Conservation (phyloP, 2,797 vertebrate species). For the Macropus fuliginosus region DNA sequence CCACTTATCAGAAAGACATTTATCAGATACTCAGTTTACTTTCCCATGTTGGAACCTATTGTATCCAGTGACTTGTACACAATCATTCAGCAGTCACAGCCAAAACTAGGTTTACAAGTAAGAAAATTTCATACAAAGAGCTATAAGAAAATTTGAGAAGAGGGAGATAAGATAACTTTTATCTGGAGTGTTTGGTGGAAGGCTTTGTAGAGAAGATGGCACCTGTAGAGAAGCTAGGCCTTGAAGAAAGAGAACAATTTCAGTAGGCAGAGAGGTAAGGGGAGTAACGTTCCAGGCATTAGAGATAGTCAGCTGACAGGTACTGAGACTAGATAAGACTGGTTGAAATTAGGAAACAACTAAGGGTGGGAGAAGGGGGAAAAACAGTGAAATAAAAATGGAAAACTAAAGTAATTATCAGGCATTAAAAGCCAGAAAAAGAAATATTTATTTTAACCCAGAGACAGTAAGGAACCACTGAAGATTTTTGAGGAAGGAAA, state of each 20-base stretch:
- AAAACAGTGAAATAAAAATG: neutral
- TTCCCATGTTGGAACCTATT: neutral
- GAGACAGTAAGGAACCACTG: neutral
- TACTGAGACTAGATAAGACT: neutral
- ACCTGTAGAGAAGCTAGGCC: neutral
- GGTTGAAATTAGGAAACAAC: neutral
- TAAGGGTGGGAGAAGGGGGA: neutral
- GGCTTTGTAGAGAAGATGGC: neutral
- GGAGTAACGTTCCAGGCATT: neutral
- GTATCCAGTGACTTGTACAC: neutral
- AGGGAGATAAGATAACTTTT: neutral
- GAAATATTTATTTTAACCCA: neutral
- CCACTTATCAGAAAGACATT: neutral
- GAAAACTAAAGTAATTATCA: neutral
- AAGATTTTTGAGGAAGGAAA: neutral
- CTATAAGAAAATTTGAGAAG: neutral
- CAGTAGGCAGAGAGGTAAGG: neutral
- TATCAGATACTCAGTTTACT: neutral
- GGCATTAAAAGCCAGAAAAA: neutral
- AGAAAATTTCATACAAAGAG: neutral
- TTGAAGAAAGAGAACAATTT: neutral
- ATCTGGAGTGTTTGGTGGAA: neutral
- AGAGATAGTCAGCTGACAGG: neutral
- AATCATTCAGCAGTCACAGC: neutral
- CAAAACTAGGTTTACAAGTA: neutral